Base-by-base conservation (phyloP, 2,888 invertebrate species). In the Cataglyphis altisquamis region DNA sequence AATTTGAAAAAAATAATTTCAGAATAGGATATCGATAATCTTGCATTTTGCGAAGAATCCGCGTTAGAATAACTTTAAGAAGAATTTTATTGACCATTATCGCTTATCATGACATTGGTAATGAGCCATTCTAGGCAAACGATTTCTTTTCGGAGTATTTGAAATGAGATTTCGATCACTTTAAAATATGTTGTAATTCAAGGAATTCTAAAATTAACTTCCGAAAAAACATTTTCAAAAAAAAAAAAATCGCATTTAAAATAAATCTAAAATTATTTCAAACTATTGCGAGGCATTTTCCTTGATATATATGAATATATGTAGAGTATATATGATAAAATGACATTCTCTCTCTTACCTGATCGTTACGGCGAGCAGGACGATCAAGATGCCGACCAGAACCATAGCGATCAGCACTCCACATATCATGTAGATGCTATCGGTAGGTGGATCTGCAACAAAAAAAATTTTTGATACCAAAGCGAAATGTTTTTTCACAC, bases 371-470 rank as follows among this genome's bases (percentile, higher is more conserved):
- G 98, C 98, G 95, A 98, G 96, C 91, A 97, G 96, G 90, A 97
- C 96, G 93, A 98, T 98, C 93, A 97, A 97, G 85, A 97, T 96
- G 91, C 97, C 97, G 88, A 98, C 97, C 92, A 97, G 96, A 92
- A 97, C 96, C 97, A 97, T 97, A 89, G 97, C 97, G 94, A 97
- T 97, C 93, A 97, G 96, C 91, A 98, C 97, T 88, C 97, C 97
- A 94, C 97, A 97, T 95, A 97, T 97, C 97, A 97, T 97, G 96
- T 97, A 97, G 95, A 97, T 96, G 95, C 97, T 97, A 95, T 97
- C 97, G 95, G 96, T 97, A 85, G 97, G 97, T 93, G 97, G 97
- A 96, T 97, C 97, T 98, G 97, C 62, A 97, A 97, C 93, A 73
- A 63, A 70, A 48, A 72, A 5, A 12, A 2, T 48, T 57, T 15